phyloP scores from a whole-genome alignment of 37 sponge, comb jelly and placozoan species.

The Geodia barretti region DNA sequence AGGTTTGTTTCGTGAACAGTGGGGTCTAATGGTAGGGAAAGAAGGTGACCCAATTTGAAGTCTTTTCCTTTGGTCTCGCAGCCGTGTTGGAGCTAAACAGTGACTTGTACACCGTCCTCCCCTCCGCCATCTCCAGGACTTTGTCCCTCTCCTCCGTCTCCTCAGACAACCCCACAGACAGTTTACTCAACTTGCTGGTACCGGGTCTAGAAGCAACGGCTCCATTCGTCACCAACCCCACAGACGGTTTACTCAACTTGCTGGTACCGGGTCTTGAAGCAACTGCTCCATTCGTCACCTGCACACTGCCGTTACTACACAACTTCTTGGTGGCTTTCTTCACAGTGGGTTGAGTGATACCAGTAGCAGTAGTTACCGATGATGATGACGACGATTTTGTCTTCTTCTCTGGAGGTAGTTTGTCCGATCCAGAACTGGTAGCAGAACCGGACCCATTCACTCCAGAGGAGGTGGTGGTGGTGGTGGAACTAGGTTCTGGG shows the following conservation, averaged over 20 bases:
- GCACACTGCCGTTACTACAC: neutral
- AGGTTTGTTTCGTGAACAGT: too few relatives aligned
- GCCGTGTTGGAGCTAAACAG: slow-evolving; percentile 73
- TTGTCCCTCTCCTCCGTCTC: neutral
- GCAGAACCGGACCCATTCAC: neutral
- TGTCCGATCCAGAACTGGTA: neutral
- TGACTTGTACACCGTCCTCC: slow-evolving; percentile 77
- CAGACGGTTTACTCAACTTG: slow-evolving; percentile 4
- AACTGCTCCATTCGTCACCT: neutral
- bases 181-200: neutral
- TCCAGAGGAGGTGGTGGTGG: neutral
- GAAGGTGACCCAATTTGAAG: slow-evolving; percentile 85
- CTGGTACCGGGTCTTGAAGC: neutral
- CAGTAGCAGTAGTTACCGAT: neutral
- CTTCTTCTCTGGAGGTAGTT: neutral
- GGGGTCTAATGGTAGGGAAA: slow-evolving; percentile 69
- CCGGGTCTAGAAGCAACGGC: neutral
- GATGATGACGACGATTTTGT: neutral
- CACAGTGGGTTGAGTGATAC: neutral
- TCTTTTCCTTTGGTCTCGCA: slow-evolving; percentile 51
- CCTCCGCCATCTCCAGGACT: slow-evolving; percentile 24
- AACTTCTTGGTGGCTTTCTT: neutral
- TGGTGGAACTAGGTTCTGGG: neutral
- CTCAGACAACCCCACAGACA: too few relatives aligned
- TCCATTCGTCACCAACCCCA: neutral